Conservation (phyloP, 2,797 vertebrate genomes). For the Masticophis lateralis region DNA sequence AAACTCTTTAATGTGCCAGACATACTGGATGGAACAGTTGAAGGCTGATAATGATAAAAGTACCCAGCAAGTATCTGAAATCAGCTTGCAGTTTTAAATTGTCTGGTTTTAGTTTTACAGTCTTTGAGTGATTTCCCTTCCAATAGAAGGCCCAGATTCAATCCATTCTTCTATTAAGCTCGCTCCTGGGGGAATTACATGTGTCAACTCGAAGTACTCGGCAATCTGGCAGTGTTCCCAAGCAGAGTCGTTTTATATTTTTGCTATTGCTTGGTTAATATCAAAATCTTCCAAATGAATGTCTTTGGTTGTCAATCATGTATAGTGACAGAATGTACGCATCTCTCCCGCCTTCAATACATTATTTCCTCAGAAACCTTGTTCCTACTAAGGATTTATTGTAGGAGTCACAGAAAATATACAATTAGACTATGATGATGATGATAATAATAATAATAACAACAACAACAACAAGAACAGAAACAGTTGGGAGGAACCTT, state of each 20-base stretch:
- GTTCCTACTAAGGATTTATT: not conserved
- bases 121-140: not conserved
- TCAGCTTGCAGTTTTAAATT: not conserved
- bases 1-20: not conserved
- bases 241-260: constrained; percentile 21
- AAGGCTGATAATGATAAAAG: not conserved
- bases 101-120: not conserved
- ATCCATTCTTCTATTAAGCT: not conserved
- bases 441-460: not conserved
- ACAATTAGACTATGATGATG: not conserved
- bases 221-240: constrained; percentile 6
- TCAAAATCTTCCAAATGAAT: constrained; percentile 24
- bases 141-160: not conserved
- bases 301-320: constrained; percentile 6
- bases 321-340: not conserved
- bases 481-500: too few species aligned
- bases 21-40: not conserved
- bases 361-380: not conserved
- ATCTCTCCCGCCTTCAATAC: not conserved
- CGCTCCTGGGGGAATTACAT: not conserved
- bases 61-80: not conserved
- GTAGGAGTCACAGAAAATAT: not conserved
- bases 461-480: too few species aligned
- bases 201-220: not conserved
- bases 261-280: constrained; percentile 13